A percentile compares a stretch with the other conserved stretches of the same genome.
Evolutionary conservation across 2,888 invertebrate species (phyloP).

Genomic region (Tenthredo livida): DNA sequence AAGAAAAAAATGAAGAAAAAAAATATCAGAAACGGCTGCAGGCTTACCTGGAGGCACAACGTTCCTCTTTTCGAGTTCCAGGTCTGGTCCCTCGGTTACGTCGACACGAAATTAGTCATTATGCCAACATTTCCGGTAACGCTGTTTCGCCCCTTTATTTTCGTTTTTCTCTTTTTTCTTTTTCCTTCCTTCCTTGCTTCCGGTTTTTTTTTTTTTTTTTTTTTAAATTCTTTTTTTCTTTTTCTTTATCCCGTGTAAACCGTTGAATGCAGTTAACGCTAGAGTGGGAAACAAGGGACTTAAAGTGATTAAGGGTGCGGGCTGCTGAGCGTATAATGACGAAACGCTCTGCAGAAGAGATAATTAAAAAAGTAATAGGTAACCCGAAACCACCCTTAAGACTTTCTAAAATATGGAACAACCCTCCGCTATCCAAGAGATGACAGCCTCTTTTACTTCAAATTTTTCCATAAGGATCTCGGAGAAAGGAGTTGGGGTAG

Average conservation of each 20-base stretch:
- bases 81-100: neutral
- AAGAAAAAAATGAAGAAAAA: neutral
- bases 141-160: neutral
- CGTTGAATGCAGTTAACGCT: constrained; percentile 25
- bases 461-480: neutral
- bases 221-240: too few species aligned
- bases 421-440: neutral
- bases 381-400: constrained; percentile 55
- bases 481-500: neutral
- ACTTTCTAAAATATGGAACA: neutral
- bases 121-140: constrained; percentile 16
- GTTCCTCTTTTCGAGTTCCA: neutral
- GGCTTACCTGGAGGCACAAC: neutral
- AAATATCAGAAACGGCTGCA: neutral
- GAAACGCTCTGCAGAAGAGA: constrained; percentile 60
- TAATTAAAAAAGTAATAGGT: constrained; percentile 73
- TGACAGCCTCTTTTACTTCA: neutral
- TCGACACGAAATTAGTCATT: constrained; percentile 45
- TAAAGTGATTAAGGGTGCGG: constrained; percentile 69
- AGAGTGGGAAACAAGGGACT: constrained; percentile 57
- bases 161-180: neutral
- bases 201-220: neutral
- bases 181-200: neutral
- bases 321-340: constrained; percentile 68
- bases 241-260: neutral